These are phyloP conservation scores for Drosophila ambigua DNA, from an alignment of 1,140 invertebrate genomes.

Conservation along the genomic window DNA sequence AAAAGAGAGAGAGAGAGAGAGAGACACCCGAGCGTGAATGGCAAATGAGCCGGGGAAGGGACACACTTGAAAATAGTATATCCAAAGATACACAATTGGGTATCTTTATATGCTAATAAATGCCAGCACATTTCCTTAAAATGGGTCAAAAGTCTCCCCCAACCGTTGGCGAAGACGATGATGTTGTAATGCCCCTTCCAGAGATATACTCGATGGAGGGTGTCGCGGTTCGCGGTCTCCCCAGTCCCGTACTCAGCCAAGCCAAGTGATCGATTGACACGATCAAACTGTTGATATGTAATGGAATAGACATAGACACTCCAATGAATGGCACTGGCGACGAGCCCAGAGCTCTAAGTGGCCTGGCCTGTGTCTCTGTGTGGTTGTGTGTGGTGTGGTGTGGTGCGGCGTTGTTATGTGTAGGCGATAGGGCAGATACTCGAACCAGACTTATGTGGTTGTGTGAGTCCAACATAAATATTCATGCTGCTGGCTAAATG, in stretches of 20 bases:
- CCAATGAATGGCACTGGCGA: slow-evolving; percentile 65
- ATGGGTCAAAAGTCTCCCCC: slow-evolving; percentile 83
- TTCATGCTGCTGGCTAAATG: slow-evolving; percentile 67
- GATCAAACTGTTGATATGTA: slow-evolving; percentile 81
- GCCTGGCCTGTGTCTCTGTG: slow-evolving; percentile 43
- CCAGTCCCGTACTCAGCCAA: slow-evolving; percentile 34
- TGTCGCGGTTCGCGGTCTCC: slow-evolving; percentile 17
- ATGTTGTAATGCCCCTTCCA: slow-evolving; percentile 62
- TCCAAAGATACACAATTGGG: slow-evolving; percentile 67
- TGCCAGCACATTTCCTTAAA: slow-evolving; percentile 76
- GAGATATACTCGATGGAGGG: slow-evolving; percentile 56
- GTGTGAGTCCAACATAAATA: slow-evolving; percentile 72
- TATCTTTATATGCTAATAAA: slow-evolving; percentile 82
- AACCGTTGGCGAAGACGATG: slow-evolving; percentile 43
- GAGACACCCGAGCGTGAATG: slow-evolving; percentile 13
- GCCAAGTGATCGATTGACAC: slow-evolving; percentile 81
- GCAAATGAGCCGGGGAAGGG: slow-evolving; percentile 42
- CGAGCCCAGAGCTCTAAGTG: slow-evolving; percentile 61
- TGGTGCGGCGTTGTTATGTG: not conserved
- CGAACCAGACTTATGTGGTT: slow-evolving; percentile 13
- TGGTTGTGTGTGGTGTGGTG: slow-evolving; percentile 11
- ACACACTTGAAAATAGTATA: slow-evolving; percentile 66
- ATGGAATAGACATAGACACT: slow-evolving; percentile 61
- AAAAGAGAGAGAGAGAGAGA: slow-evolving; percentile 23
- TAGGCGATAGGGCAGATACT: slow-evolving; percentile 42